These are phyloP conservation scores for Aporophyla nigra DNA, from an alignment of 2,888 invertebrate species.

Conservation along the genomic window DNA sequence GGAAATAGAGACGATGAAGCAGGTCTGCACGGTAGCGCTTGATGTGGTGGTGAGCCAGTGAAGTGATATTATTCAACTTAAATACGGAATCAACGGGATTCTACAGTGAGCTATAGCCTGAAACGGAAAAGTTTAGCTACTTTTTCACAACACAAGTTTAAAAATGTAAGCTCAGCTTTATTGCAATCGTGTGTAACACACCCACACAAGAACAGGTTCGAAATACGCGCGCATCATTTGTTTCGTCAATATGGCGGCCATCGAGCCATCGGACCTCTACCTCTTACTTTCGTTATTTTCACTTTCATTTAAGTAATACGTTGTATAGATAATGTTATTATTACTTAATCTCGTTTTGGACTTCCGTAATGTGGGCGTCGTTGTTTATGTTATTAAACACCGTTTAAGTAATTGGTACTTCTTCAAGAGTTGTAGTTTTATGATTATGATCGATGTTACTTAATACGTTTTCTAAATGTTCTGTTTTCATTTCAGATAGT, in stretches of 20 bases:
- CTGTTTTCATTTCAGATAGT: slow-evolving; percentile 75
- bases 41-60: too few species aligned
- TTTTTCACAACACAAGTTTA: background rate
- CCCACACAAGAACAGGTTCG: slow-evolving; percentile 74
- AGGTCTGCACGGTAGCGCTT: too few species aligned
- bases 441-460: slow-evolving; percentile 27
- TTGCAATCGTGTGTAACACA: slow-evolving; percentile 64
- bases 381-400: slow-evolving; percentile 68
- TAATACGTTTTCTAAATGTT: slow-evolving; percentile 59
- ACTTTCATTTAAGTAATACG: slow-evolving; percentile 86
- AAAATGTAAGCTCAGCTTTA: slow-evolving; percentile 14
- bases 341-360: slow-evolving; percentile 78
- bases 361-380: slow-evolving; percentile 73
- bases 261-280: slow-evolving; percentile 78
- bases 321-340: slow-evolving; percentile 75
- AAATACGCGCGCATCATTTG: slow-evolving; percentile 73
- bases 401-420: slow-evolving; percentile 53
- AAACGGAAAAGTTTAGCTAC: too few species aligned
- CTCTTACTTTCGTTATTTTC: slow-evolving; percentile 87
- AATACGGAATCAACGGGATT: too few species aligned
- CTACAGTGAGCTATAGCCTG: too few species aligned
- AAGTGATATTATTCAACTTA: too few species aligned
- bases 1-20: too few species aligned
- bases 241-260: slow-evolving; percentile 79
- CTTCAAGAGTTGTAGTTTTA: slow-evolving; percentile 36